phyloP scores from a whole-genome alignment of 2,888 invertebrate genomes.

The Phorcus lineatus region DNA sequence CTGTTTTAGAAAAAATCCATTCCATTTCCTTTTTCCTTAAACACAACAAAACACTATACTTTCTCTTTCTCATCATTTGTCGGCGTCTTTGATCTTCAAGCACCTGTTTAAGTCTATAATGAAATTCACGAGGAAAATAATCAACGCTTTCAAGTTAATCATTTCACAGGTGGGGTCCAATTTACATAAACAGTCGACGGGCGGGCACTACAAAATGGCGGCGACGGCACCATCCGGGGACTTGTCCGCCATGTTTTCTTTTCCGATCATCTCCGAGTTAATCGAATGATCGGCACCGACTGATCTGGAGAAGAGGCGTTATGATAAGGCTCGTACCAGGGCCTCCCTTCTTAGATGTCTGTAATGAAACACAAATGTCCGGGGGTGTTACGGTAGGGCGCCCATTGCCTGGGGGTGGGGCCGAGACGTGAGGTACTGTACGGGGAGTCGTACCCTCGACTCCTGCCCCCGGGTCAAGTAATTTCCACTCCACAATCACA shows the following conservation, averaged over 20 bases:
- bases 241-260: conserved; percentile 4
- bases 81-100: background rate
- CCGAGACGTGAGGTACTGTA: background rate
- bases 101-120: background rate
- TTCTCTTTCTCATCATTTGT: too few species aligned
- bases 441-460: background rate
- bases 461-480: background rate
- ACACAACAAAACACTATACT: too few species aligned
- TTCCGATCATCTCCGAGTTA: conserved; percentile 1
- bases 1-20: too few species aligned
- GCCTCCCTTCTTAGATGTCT: background rate
- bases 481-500: background rate
- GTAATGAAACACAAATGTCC: conserved; percentile 5
- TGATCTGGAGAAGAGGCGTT: background rate
- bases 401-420: background rate
- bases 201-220: background rate
- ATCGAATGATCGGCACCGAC: background rate
- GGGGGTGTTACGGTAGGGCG: background rate
- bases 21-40: too few species aligned
- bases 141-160: background rate
- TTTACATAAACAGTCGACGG: background rate
- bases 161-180: background rate
- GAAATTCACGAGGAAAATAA: background rate
- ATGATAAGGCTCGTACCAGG: background rate
- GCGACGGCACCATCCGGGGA: background rate